phyloP scores from a whole-genome alignment of 1,140 invertebrate genomes.

The Eubasilissa regina region DNA sequence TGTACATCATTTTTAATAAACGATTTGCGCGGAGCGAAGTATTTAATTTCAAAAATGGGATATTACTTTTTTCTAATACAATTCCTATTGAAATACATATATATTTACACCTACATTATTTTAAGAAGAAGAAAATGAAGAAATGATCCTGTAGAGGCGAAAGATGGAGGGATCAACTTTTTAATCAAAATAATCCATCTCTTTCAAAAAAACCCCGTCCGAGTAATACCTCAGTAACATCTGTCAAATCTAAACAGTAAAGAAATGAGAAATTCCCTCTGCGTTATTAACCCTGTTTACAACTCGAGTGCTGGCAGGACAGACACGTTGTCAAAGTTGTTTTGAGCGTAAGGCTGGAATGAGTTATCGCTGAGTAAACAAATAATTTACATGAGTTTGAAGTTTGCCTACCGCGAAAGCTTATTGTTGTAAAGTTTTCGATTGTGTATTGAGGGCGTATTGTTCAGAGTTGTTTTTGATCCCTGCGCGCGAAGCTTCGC shows the following conservation, averaged over 20 bases:
- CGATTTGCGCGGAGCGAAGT: too few species aligned
- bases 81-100: too few species aligned
- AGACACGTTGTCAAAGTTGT: conserved; percentile 29
- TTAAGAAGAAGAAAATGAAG: too few species aligned
- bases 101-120: too few species aligned
- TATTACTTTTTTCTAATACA: too few species aligned
- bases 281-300: conserved; percentile 20
- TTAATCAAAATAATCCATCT: not conserved
- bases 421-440: conserved; percentile 47
- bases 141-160: too few species aligned
- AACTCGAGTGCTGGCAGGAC: not conserved
- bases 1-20: too few species aligned
- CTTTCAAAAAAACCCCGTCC: not conserved
- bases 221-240: not conserved
- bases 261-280: not conserved
- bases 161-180: too few species aligned
- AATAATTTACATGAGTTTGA: conserved; percentile 52
- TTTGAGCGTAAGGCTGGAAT: conserved; percentile 18
- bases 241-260: conserved; percentile 15
- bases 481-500: not conserved
- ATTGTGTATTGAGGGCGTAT: conserved; percentile 19
- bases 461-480: conserved; percentile 22
- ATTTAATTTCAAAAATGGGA: too few species aligned
- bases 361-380: conserved; percentile 47
- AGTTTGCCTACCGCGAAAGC: conserved; percentile 29